phyloP scores from a whole-genome alignment of 2,888 invertebrate genomes.

The Hyposoter dolosus region DNA sequence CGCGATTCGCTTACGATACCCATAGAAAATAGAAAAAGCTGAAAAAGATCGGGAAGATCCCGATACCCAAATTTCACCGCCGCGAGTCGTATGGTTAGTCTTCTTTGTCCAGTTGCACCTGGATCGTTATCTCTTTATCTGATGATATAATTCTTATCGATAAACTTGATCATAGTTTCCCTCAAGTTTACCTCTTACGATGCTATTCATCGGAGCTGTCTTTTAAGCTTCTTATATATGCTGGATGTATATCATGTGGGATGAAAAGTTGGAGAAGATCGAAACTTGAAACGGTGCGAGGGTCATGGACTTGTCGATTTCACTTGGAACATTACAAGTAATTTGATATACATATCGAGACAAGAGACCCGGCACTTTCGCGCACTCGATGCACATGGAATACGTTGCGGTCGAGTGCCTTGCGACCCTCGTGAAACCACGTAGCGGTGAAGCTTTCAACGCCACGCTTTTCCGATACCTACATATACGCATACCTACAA shows the following conservation, averaged over 20 bases:
- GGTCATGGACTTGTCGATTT: background rate
- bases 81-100: background rate
- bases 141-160: background rate
- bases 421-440: constrained; percentile 15
- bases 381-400: constrained; percentile 45
- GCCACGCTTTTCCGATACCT: constrained; percentile 23
- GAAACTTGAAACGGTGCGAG: background rate
- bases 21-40: background rate
- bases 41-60: too few species aligned
- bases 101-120: background rate
- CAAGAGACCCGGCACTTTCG: constrained; percentile 48
- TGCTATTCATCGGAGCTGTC: background rate
- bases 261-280: background rate
- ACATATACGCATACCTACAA: background rate
- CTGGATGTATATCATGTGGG: background rate
- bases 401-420: constrained; percentile 26
- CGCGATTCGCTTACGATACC: background rate
- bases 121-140: background rate
- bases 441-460: constrained; percentile 52
- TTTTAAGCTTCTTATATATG: background rate
- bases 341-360: constrained; percentile 63
- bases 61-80: background rate
- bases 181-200: background rate
- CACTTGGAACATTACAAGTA: constrained; percentile 12
- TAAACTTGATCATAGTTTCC: background rate